Base-by-base conservation (phyloP, 2,113 vertebrate species). In the Poeciliopsis retropinna region DNA sequence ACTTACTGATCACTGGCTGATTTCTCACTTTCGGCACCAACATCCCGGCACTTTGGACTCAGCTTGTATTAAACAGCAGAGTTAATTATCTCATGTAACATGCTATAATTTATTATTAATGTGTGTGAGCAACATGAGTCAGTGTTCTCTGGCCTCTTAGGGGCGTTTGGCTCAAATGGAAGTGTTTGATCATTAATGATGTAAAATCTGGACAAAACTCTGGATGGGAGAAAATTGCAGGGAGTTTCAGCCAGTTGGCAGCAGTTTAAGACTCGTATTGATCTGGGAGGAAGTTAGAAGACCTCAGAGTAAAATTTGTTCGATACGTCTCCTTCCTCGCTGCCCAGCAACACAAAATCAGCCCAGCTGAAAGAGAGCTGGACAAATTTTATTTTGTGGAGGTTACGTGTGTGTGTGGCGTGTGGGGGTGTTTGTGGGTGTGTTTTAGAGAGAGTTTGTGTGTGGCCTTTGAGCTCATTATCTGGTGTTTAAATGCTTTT, bases 101-200 rank as follows among this genome's bases (percentile, higher is more conserved):
- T 85, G 79, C 81, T 70, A 85, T 87, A 78, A 87, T 93, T 84
- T 83, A 93, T 88, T 89, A 89, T 92, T 92, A 92, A 93, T 90
- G 87, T 75, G 74, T 31, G 68, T 3, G 60, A 84, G 82, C 86
- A 85, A 88, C 83, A 88, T 75, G 84, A 90, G 83, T 88, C 86
- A 84, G 79, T 86, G 82, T 85, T 83, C 79, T 71, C 47, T 30
- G 76, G 80, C 78, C 87, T 47, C 75, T 62, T 65, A n/a, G 81
- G 74, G 84, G 71, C 51, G 28, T 85, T 89, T 73, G 88, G 85
- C 78, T 79, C 72, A 75, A 77, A 75, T 78, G 76, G 80, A 81
- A 78, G 80, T 68, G 75, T 60, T 85, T 78, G 78, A 83, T 89
- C 87, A 89, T 86, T 88, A 72, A 88, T 83, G 82, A 88, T 84